phyloP scores from a whole-genome alignment of 2,888 invertebrate genomes.

The Linnaemya vulpina region DNA sequence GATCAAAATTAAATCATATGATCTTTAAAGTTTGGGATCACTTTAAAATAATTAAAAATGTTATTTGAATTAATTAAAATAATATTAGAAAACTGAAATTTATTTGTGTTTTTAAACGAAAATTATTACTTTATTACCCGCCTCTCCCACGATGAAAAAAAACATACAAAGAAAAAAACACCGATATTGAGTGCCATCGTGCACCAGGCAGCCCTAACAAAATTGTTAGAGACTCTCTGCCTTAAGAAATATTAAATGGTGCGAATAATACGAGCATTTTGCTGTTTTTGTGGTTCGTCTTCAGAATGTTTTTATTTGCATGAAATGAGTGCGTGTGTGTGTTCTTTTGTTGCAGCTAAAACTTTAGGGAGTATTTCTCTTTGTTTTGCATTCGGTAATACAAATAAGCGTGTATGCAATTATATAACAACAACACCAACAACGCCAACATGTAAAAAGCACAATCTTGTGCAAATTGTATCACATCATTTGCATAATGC shows the following conservation, averaged over 20 bases:
- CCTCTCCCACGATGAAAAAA: too few relatives aligned
- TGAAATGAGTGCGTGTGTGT: constrained; percentile 42
- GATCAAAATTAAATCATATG: too few relatives aligned
- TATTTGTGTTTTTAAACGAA: too few relatives aligned
- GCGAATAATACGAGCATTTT: not conserved
- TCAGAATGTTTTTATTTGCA: constrained; percentile 54
- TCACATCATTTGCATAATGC: constrained; percentile 8
- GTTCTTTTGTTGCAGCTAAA: constrained; percentile 2
- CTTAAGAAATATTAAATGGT: constrained; percentile 1
- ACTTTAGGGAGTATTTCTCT: not conserved
- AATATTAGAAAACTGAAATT: too few relatives aligned
- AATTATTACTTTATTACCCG: too few relatives aligned
- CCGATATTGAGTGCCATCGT: too few relatives aligned
- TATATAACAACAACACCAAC: not conserved
- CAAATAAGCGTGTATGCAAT: too few relatives aligned
- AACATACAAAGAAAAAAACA: too few relatives aligned
- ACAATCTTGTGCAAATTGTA: constrained; percentile 22
- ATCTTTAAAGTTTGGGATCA: too few relatives aligned
- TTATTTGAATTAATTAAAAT: too few relatives aligned
- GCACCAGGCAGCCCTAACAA: not conserved
- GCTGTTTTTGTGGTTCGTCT: constrained; percentile 26
- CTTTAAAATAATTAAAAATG: too few relatives aligned
- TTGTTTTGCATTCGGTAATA: too few relatives aligned
- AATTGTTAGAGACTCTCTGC: constrained; percentile 26
- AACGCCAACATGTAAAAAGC: constrained; percentile 26